Evolutionary conservation across 2,113 vertebrate species (phyloP).

Genomic region (Hiodon tergisus): DNA sequence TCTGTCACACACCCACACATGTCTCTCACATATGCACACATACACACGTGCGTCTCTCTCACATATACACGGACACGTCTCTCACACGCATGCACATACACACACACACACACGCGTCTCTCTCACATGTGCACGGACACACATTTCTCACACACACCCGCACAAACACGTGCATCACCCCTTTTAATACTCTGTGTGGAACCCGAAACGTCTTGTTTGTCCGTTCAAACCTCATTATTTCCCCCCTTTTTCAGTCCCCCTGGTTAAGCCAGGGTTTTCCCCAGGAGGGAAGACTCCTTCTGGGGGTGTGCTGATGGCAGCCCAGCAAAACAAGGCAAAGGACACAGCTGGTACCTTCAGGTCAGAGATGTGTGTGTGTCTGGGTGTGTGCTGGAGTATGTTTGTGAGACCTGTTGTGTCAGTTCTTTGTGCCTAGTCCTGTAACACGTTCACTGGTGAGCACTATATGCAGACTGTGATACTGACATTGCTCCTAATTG

Average conservation of each 20-base stretch:
- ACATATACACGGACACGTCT: too few species aligned
- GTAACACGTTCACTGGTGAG: too few species aligned
- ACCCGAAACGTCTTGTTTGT: not conserved
- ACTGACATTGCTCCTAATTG: not conserved
- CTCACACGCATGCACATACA: too few species aligned
- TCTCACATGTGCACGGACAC: too few species aligned
- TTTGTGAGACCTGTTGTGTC: not conserved
- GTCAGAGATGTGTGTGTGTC: conserved; percentile 57
- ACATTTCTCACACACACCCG: too few species aligned
- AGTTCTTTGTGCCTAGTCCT: not conserved
- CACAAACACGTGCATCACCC: too few species aligned
- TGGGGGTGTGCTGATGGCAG: conserved; percentile 62
- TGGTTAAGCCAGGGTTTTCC: conserved; percentile 71
- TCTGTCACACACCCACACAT: too few species aligned
- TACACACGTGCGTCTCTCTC: too few species aligned
- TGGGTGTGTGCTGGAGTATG: not conserved
- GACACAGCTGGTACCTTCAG: conserved; percentile 85
- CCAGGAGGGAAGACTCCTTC: conserved; percentile 70
- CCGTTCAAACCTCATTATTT: not conserved
- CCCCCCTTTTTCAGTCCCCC: conserved; percentile 62
- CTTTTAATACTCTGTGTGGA: too few species aligned
- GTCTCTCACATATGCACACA: too few species aligned
- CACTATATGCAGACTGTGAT: too few species aligned
- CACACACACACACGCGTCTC: too few species aligned
- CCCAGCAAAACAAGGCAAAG: conserved; percentile 84